Base-by-base conservation (phyloP, 2,888 invertebrate genomes). In the Sphinx pinastri region DNA sequence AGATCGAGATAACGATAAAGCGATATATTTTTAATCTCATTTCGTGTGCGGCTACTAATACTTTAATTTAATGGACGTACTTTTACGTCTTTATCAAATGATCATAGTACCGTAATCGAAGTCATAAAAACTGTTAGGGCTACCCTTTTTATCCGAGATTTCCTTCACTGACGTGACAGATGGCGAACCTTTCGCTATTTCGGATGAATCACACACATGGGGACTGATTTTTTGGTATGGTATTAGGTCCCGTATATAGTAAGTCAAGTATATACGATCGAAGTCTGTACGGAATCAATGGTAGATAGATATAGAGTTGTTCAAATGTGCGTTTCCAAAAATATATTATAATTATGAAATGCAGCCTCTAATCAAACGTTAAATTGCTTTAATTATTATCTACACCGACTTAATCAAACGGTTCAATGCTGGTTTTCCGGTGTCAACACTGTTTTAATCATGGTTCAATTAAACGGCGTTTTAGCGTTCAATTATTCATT, bases 1-100 rank as follows among this genome's bases (percentile, higher is more conserved):
- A 60, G 63, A 69, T 63, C 19, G 5, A 54, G 60, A 60, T 69
- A 60, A 19, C 60, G 14, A 69, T 31, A 63, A 47, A 2, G 11
- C 10, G 14, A 0, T 5, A 54, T 25, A 25, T 69, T 60, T 52
- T 60, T 45, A 16, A 45, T 69, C 6, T 16, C 19, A 57, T 12
- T 25, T 13, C 25, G 11, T 19, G 12, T 57, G 19, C 12, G 57
- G 25, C 57, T 25, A 19, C 19, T 12, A 12, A 10, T 19, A 25
- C 19, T 19, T 10, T n/a, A 16, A 57, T 57, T 57, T 11, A 8
- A 10, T 19, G 25, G 25, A 31, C 12, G 25, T 57, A 25, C 12
- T 25, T 12, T 57, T 25, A 57, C n/a, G 45, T 45, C 7, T 45
- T 60, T 6, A n/a, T 6, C 0, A 38, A n/a, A 45, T n/a, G n/a